phyloP scores from a whole-genome alignment of 2,888 invertebrate genomes.

The Lordiphosa fenestrarum region DNA sequence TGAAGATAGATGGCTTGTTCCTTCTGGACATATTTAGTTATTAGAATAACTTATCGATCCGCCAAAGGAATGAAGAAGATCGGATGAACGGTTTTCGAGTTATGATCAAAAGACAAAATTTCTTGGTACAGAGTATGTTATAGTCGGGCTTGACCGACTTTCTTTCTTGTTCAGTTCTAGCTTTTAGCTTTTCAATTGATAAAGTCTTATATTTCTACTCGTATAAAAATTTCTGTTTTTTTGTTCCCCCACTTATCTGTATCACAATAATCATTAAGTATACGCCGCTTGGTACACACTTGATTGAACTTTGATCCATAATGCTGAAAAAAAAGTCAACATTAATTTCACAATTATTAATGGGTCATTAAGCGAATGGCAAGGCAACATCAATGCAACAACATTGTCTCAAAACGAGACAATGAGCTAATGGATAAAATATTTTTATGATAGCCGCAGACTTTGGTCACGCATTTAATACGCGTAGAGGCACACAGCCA shows the following conservation, averaged over 20 bases:
- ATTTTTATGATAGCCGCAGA: slow-evolving; percentile 55
- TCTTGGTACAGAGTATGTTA: too few species aligned
- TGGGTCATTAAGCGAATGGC: slow-evolving; percentile 57
- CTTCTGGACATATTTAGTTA: too few species aligned
- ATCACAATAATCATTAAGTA: slow-evolving; percentile 36
- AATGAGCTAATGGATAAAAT: slow-evolving; percentile 68
- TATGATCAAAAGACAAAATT: too few species aligned
- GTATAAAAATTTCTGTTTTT: too few species aligned
- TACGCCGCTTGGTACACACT: slow-evolving; percentile 32
- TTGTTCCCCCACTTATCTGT: neutral
- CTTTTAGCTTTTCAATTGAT: too few species aligned
- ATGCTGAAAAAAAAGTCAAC: slow-evolving; percentile 31
- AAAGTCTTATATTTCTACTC: too few species aligned
- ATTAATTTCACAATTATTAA: slow-evolving; percentile 72
- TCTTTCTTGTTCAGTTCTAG: too few species aligned
- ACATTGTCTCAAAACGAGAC: slow-evolving; percentile 28
- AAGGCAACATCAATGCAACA: slow-evolving; percentile 35
- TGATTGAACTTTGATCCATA: slow-evolving; percentile 38
- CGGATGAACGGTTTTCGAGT: too few species aligned
- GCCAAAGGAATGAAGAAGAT: too few species aligned
- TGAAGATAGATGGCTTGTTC: too few species aligned
- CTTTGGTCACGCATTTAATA: slow-evolving; percentile 14
- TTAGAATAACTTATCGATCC: too few species aligned
- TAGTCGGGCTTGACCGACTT: too few species aligned
- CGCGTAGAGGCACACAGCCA: neutral